Conservation (phyloP, 2,113 vertebrate species). For the Microcebus tavaratra region DNA sequence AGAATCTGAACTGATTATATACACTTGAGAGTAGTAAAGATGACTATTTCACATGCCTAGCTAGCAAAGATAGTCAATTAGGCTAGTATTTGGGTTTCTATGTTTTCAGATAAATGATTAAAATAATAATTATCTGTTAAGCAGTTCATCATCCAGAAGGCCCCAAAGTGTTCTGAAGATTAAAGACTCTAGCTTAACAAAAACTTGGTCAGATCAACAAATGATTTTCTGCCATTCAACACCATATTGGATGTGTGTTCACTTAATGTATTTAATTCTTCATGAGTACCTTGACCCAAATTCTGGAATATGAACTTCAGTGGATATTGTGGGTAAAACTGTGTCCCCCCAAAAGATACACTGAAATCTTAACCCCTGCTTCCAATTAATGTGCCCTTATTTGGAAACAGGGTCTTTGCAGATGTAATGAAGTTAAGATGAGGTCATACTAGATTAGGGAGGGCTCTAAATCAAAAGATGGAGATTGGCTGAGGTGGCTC, state of each 20-base stretch:
- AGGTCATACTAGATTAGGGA: neutral
- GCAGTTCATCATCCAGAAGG: neutral
- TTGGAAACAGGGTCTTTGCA: neutral
- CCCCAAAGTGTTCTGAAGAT: neutral
- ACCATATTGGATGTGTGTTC: neutral
- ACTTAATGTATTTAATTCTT: conserved; percentile 6
- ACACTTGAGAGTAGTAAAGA: neutral
- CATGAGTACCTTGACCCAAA: neutral
- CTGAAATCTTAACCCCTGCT: neutral
- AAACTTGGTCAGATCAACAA: neutral
- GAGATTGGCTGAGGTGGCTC: too few relatives aligned
- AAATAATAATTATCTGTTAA: neutral
- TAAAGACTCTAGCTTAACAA: conserved; percentile 10
- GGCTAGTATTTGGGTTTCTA: conserved; percentile 13
- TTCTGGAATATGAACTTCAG: neutral
- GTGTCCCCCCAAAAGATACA: neutral
- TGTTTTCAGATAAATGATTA: neutral
- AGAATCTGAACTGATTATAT: conserved; percentile 23
- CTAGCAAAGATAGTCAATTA: neutral
- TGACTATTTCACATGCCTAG: neutral
- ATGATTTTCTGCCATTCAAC: neutral
- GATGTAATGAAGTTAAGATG: neutral
- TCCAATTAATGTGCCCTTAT: neutral
- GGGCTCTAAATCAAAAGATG: neutral
- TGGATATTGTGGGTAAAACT: neutral